Conservation (phyloP, 2,113 vertebrate species). For the Brachionichthys hirsutus region DNA sequence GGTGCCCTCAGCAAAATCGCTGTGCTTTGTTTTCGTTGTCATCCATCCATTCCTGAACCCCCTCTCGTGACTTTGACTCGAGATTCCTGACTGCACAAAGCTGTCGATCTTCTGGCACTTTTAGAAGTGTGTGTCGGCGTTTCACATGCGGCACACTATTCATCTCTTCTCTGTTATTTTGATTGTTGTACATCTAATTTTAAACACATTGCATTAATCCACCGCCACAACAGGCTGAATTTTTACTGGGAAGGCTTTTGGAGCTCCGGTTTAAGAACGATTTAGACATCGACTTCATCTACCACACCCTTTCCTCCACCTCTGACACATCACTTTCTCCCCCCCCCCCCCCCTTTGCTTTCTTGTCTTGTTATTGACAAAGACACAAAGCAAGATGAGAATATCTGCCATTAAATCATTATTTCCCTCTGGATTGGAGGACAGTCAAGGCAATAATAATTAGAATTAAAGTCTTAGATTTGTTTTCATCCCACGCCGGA, state of each 20-base stretch:
- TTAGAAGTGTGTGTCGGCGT: too few relatives aligned
- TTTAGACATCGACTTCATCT: background rate
- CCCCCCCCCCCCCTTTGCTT: constrained; percentile 2
- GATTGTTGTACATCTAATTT: too few relatives aligned
- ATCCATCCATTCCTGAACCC: background rate
- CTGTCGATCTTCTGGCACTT: too few relatives aligned
- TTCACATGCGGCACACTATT: too few relatives aligned
- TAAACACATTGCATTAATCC: too few relatives aligned
- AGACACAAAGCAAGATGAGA: constrained; percentile 36
- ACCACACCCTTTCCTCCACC: background rate
- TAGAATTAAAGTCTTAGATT: constrained; percentile 41
- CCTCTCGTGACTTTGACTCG: too few relatives aligned
- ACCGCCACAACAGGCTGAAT: too few relatives aligned
- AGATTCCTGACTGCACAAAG: too few relatives aligned
- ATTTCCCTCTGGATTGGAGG: constrained; percentile 28
- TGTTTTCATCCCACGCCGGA: constrained; percentile 51
- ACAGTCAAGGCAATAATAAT: constrained; percentile 37
- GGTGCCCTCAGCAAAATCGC: constrained; percentile 1
- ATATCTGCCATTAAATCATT: constrained; percentile 55
- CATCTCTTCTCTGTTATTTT: too few relatives aligned
- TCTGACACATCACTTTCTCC: constrained; percentile 14
- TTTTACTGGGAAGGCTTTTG: too few relatives aligned
- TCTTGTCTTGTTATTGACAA: constrained; percentile 28
- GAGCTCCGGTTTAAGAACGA: too few relatives aligned
- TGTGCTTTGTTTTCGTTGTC: background rate